Evolutionary conservation across 1,140 invertebrate species (phyloP).

Genomic region (Pteromalus puparum): DNA sequence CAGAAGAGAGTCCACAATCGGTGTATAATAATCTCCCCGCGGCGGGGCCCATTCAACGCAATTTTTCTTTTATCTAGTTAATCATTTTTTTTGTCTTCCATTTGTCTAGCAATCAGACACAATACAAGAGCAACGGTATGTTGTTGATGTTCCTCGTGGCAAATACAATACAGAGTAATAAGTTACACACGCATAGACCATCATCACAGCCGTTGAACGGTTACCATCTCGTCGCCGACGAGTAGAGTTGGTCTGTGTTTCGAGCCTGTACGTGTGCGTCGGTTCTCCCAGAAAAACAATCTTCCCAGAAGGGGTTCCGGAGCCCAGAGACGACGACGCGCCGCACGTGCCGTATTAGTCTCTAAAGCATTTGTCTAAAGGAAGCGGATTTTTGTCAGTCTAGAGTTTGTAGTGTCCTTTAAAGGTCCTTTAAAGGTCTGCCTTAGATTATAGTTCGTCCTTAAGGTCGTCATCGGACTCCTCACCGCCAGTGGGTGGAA

Average conservation of each 20-base stretch:
- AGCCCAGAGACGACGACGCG: not conserved
- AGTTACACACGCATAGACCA: constrained; percentile 46
- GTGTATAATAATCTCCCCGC: constrained; percentile 24
- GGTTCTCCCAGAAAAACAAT: constrained; percentile 7
- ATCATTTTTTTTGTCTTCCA: constrained; percentile 21
- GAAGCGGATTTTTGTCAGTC: constrained; percentile 65
- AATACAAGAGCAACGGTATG: constrained; percentile 40
- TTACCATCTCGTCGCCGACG: constrained; percentile 29
- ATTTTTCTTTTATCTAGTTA: constrained; percentile 25
- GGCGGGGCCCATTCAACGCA: not conserved
- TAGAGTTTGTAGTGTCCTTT: constrained; percentile 54
- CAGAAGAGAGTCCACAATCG: constrained; percentile 35
- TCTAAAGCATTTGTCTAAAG: constrained; percentile 61
- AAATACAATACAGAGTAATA: constrained; percentile 58
- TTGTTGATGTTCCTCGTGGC: constrained; percentile 51
- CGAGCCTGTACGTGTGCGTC: constrained; percentile 23
- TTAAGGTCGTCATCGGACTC: constrained; percentile 86
- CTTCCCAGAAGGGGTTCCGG: not conserved
- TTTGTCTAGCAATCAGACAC: constrained; percentile 21
- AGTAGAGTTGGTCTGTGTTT: constrained; percentile 26
- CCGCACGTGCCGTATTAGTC: constrained; percentile 42
- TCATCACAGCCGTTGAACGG: constrained; percentile 53
- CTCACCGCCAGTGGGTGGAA: constrained; percentile 79
- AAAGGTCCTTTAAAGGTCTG: constrained; percentile 49
- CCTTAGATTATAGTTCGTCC: constrained; percentile 86